These are phyloP conservation scores for Heliconius himera DNA, from an alignment of 1,140 invertebrate species.

Conservation along the genomic window DNA sequence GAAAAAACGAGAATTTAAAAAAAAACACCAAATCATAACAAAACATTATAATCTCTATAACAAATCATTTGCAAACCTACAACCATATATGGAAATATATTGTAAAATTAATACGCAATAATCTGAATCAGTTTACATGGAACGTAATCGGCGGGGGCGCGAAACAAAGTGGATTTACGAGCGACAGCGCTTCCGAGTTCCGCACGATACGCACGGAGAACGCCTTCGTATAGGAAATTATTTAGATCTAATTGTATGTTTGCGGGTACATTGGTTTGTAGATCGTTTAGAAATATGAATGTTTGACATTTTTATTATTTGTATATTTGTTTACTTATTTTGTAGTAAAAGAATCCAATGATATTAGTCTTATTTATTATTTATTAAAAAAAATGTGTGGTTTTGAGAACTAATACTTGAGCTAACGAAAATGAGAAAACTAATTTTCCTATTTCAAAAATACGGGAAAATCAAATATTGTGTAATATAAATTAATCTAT, in stretches of 20 bases:
- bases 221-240: conserved; percentile 35
- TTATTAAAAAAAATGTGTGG: too few relatives aligned
- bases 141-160: conserved; percentile 31
- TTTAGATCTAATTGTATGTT: conserved; percentile 24
- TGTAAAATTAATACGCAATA: conserved; percentile 6
- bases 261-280: background rate
- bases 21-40: background rate
- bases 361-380: too few relatives aligned
- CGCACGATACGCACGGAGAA: conserved; percentile 34
- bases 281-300: background rate
- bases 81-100: background rate
- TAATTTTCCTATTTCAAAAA: too few relatives aligned
- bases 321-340: background rate
- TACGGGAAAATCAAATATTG: too few relatives aligned
- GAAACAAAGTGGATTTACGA: conserved; percentile 35
- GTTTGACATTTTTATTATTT: background rate
- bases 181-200: conserved; percentile 36
- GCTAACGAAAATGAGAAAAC: too few relatives aligned
- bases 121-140: conserved; percentile 22
- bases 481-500: too few relatives aligned
- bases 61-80: background rate
- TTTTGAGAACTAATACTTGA: too few relatives aligned
- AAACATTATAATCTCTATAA: background rate
- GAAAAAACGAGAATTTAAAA: too few relatives aligned
- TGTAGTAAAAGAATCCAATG: background rate